A percentile compares a stretch with the other conserved stretches of the same genome.
Conservation (phyloP, 2,797 vertebrate species). For the Helostoma temminkii region DNA sequence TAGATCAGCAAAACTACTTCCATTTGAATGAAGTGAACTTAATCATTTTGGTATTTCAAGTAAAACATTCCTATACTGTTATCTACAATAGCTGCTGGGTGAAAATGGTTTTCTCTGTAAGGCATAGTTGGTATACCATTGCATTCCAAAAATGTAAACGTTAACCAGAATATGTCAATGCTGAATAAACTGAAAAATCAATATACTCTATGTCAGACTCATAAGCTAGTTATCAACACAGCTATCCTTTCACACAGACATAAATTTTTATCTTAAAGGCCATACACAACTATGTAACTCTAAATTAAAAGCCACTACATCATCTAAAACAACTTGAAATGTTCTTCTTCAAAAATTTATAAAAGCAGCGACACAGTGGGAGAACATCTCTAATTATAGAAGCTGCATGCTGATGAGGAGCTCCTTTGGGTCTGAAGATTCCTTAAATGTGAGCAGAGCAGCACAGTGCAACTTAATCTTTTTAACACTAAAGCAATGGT, state of each 20-base stretch:
- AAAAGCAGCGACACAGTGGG: constrained; percentile 12
- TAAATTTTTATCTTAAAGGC: neutral
- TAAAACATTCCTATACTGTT: neutral
- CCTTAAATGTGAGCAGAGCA: constrained; percentile 39
- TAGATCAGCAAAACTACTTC: neutral
- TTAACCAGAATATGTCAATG: neutral
- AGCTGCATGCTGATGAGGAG: constrained; percentile 33
- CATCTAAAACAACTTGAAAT: constrained; percentile 28
- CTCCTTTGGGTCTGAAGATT: constrained; percentile 51
- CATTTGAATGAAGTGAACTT: neutral
- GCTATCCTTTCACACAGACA: neutral
- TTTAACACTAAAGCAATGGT: constrained; percentile 31
- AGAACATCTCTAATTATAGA: constrained; percentile 63
- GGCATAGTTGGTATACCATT: too few relatives aligned
- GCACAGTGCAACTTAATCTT: constrained; percentile 31
- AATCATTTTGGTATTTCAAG: neutral
- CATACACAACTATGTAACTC: constrained; percentile 1
- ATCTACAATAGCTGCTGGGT: neutral
- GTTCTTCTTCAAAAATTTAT: constrained; percentile 24
- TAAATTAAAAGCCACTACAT: constrained; percentile 16
- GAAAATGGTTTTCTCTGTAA: neutral
- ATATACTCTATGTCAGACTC: neutral
- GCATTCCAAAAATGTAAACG: neutral
- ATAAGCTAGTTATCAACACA: neutral
- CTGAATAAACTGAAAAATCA: constrained; percentile 6